Evolutionary conservation across 2,888 invertebrate species (phyloP), one percentile per base, ranked within the genome.

Genomic region (Lochmaea crataegi): DNA sequence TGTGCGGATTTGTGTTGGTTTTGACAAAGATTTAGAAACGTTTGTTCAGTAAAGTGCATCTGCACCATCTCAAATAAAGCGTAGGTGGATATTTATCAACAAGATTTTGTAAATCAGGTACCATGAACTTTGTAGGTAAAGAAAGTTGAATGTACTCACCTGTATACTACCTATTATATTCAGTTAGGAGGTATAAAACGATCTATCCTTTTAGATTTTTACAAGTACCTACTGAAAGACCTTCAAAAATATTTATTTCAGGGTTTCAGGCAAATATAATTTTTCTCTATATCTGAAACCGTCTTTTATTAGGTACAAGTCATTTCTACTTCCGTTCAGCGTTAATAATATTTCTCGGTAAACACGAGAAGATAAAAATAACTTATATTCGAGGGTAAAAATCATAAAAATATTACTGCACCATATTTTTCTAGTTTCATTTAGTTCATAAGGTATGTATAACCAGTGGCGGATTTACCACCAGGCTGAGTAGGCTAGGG

Each of bases 1-100:
- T 63, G 61, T 16, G 32, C 11, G 14, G 58, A 32, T 58, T 26
- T 58, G 32, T 58, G 58, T 32, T 58, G 32, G 58, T 26, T 32
- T 26, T 32, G 7, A 58, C 58, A 58, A 58, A 58, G 10, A n/a
- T 58, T 58, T 26, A 32, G 9, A 58, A 32, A 58, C 32, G 32
- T 32, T 26, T 32, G n/a, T 58, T 58, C 32, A 32, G n/a, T n/a
- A 60, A 63, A 63, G 61, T 16, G 9, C 61, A 63, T 63, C 42
- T 18, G 42, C 41, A 38, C 18, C 16, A 11, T 18, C 18, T 63
- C 16, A 42, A 42, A 32, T 32, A 42, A 63, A 63, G 61, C 7
- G 42, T 63, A 42, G 38, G 18, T 9, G 38, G n/a, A 18, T 41
- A 16, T 63, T 42, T 63, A 42, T 63, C 11, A 16, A 63, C 2